Base-by-base conservation (phyloP, 1,140 invertebrate genomes). In the Drosophila suzukii region DNA sequence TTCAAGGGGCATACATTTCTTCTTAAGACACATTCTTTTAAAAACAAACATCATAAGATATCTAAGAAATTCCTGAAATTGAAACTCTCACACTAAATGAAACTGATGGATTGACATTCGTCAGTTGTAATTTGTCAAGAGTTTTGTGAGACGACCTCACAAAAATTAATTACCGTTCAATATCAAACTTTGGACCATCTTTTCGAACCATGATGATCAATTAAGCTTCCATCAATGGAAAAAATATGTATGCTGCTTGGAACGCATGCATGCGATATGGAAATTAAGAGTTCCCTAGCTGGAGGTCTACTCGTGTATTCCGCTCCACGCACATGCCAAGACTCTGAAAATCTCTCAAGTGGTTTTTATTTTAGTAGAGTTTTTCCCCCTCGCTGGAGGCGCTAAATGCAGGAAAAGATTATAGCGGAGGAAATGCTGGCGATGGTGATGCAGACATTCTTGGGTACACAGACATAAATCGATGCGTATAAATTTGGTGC, bases 391-490 rank as follows among this genome's bases (percentile, higher is more conserved):
- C 38, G 49, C 83, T 71, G 63, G 51, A 73, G 83, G 84, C 83
- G 83, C 79, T 88, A 86, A 86, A 86, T 80, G 79, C 79, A 88
- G 79, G 79, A 86, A 88, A 89, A 79, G 56, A 57, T 80, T 76
- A 71, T 56, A 65, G 49, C 66, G 78, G 63, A 75, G 73, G 70
- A 75, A 73, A 67, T 73, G 49, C 49, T 65, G 75, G 75, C 59
- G n/a, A 51, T 24, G 55, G 67, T 44, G 43, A 27, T 46, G 36
- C 41, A 55, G 39, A 70, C 57, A 55, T 70, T 76, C 72, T 70
- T 75, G 72, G 68, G 60, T 11, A 12, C 62, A 61, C 30, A 55
- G 53, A 67, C 49, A 70, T 58, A 81, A 76, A 62, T 65, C 55
- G 50, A 76, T 73, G 68, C 75, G 59, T 80, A 86, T 86, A 85